A percentile compares a stretch with the other conserved stretches of the same genome.
Conservation (phyloP, 2,797 vertebrate genomes). For the Peromyscus aztecus region DNA sequence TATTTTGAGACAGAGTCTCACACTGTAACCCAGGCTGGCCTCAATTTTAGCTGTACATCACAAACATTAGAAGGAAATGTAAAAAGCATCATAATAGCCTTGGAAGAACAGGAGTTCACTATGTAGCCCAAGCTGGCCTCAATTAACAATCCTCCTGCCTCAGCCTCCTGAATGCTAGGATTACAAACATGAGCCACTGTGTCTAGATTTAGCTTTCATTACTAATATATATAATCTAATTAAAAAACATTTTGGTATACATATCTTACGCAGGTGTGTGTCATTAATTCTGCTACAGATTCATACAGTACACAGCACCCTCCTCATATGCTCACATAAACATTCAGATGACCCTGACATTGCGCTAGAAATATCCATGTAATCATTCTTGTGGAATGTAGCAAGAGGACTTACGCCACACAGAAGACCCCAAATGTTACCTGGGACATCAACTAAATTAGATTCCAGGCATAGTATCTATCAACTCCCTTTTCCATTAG, state of each 20-base stretch:
- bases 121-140: neutral
- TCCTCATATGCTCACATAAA: neutral
- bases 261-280: neutral
- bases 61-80: neutral
- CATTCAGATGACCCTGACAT: neutral
- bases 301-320: neutral
- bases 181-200: neutral
- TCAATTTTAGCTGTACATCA: neutral
- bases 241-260: neutral
- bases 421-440: conserved; percentile 9
- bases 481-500: conserved; percentile 31
- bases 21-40: neutral
- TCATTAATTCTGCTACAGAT: conserved; percentile 3
- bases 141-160: neutral
- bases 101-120: neutral
- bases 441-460: conserved; percentile 2
- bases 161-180: neutral
- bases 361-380: neutral
- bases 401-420: neutral
- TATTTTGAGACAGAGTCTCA: neutral
- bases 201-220: neutral
- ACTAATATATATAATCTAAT: neutral
- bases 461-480: conserved; percentile 36
- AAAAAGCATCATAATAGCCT: neutral
- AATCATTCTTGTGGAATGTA: neutral